Evolutionary conservation across 1,140 invertebrate genomes (phyloP), one percentile per base, ranked within the genome.

Genomic region (Pollicipes pollicipes): DNA sequence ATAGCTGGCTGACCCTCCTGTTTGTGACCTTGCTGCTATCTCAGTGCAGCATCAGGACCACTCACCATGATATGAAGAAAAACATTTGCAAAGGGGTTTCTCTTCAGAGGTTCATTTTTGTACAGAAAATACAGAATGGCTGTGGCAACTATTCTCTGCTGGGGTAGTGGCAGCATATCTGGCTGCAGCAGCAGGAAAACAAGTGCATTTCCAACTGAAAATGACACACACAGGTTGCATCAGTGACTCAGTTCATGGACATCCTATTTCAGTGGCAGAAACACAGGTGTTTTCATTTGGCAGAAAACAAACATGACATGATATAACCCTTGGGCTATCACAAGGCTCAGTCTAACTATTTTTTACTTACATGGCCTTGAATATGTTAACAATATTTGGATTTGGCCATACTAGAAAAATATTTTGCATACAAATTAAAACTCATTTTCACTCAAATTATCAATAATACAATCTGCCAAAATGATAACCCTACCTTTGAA

Each of bases 41-140:
- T n/a, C n/a, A n/a, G n/a, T n/a, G n/a, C n/a, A n/a, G n/a, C n/a
- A n/a, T n/a, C n/a, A n/a, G 24, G 13, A 68, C 66, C 37, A 70
- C 78, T 80, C 80, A 87, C 86, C 79, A 88, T 74, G 28, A 88
- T 77, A 76, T 84, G 82, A 30, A 86, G 81, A 79, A 88, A 87
- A 26, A 87, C 84, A 72, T 85, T 82, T 8, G 85, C 86, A 80
- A 90, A 91, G 28, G 90, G 89, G 74, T 88, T 90, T 10, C 82
- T 82, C 31, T 83, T 80, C 45, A 88, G 79, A 6, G 85, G 82
- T 74, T 90, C 88, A 30, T 82, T 83, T 77, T 85, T 84, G 77
- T 89, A 90, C 75, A 90, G 82, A 73, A 90, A 88, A 80, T 85
- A 87, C 24, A 91, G 80, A n/a, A 91, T 78, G 27, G 84, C 84